These are phyloP conservation scores for Falcunculus frontatus DNA, from an alignment of 2,113 vertebrate genomes.

Conservation along the genomic window DNA sequence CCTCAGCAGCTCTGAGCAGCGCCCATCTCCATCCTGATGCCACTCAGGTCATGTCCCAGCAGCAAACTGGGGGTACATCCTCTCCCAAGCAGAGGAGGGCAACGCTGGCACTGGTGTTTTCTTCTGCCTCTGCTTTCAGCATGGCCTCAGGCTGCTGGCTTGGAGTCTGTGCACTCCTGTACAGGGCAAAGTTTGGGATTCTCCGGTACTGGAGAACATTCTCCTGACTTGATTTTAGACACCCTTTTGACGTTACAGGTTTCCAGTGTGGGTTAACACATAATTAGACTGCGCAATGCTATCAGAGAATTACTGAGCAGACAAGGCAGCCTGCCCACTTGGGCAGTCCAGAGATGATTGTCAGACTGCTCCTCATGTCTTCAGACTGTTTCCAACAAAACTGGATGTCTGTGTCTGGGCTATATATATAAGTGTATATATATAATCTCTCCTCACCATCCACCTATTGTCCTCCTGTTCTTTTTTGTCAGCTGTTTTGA, in stretches of 20 bases:
- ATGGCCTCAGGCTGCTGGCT: neutral
- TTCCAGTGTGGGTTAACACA: neutral
- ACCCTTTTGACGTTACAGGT: neutral
- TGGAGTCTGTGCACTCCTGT: neutral
- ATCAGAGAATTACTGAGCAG: conserved; percentile 32
- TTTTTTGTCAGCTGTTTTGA: conserved; percentile 72
- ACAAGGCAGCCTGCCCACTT: conserved; percentile 19
- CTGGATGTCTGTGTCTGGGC: neutral
- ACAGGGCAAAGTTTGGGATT: neutral
- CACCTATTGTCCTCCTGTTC: conserved; percentile 55
- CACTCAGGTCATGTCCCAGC: neutral
- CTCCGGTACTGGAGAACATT: neutral
- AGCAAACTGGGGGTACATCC: neutral
- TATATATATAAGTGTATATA: conserved; percentile 26
- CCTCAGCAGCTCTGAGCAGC: neutral
- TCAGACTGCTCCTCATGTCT: conserved; percentile 5
- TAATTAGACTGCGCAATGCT: neutral
- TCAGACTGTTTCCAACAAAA: conserved; percentile 23
- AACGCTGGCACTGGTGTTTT: neutral
- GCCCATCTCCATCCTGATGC: neutral
- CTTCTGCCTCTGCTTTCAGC: neutral
- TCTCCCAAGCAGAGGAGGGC: neutral
- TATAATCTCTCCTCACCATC: conserved; percentile 1
- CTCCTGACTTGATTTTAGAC: neutral
- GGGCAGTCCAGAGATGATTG: conserved; percentile 21